Conservation (phyloP, 2,888 invertebrate genomes). For the Cephus nigrinus region DNA sequence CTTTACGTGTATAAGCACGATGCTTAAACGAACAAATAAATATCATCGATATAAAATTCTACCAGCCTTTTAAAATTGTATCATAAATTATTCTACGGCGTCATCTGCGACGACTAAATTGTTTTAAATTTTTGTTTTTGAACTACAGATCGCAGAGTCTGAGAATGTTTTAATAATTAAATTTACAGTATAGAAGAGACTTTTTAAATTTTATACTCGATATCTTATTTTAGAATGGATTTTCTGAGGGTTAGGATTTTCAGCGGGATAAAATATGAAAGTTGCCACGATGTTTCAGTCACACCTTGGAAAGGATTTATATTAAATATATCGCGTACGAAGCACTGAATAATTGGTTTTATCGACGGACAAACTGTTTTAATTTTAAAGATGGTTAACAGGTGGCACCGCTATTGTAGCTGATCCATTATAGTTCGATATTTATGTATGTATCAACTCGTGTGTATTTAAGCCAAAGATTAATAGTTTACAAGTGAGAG, state of each 20-base stretch:
- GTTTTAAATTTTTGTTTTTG: neutral
- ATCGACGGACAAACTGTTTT: neutral
- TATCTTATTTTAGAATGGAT: neutral
- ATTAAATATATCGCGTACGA: neutral
- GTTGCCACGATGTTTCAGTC: neutral
- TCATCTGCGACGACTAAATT: neutral
- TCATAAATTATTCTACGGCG: neutral
- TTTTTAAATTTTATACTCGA: neutral
- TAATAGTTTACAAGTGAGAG: neutral
- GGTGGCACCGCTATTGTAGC: neutral
- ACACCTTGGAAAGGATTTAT: neutral
- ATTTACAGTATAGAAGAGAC: neutral
- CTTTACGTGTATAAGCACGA: neutral
- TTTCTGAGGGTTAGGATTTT: no score
- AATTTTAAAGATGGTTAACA: neutral
- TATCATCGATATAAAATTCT: neutral
- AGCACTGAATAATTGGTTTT: neutral
- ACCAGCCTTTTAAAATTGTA: neutral
- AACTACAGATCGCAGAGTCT: neutral
- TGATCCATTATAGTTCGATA: neutral
- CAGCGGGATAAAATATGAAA: no score
- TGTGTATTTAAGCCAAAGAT: neutral
- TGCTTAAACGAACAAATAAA: neutral
- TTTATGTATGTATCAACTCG: neutral
- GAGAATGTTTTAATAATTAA: neutral